These are phyloP conservation scores for Stylophora pistillata DNA, from an alignment of 64 coral and sea anemone genomes.

Conservation along the genomic window DNA sequence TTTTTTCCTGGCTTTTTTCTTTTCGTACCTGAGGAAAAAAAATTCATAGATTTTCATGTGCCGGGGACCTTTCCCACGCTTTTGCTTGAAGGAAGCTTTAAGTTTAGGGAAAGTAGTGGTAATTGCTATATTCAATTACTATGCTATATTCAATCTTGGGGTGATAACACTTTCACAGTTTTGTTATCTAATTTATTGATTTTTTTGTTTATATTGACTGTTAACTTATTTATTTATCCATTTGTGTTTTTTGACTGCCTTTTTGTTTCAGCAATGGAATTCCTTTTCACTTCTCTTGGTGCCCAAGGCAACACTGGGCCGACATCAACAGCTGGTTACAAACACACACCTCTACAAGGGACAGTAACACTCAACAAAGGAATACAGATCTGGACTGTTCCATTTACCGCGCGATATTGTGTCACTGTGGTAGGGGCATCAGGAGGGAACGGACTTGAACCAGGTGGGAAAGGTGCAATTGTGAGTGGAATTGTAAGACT, in stretches of 20 bases:
- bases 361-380: slow-evolving; percentile 48
- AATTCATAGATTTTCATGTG: no score
- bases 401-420: slow-evolving; percentile 4
- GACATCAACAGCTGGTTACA: slow-evolving; percentile 10
- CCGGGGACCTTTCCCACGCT: no score
- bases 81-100: no score
- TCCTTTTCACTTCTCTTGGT: slow-evolving; percentile 10
- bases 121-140: no score
- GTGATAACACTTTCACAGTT: no score
- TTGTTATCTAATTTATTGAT: no score
- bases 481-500: slow-evolving; percentile 13
- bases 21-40: no score
- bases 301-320: slow-evolving; percentile 19
- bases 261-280: slow-evolving; percentile 25
- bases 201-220: no score
- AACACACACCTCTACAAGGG: slow-evolving; percentile 1
- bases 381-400: slow-evolving; percentile 54
- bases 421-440: slow-evolving; percentile 24
- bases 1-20: no score
- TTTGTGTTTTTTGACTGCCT: not conserved
- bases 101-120: no score
- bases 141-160: no score
- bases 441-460: not conserved
- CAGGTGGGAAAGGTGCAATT: slow-evolving; percentile 21
- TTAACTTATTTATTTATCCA: no score